Base-by-base conservation (phyloP, 2,888 invertebrate genomes). In the Lysandra bellargus region DNA sequence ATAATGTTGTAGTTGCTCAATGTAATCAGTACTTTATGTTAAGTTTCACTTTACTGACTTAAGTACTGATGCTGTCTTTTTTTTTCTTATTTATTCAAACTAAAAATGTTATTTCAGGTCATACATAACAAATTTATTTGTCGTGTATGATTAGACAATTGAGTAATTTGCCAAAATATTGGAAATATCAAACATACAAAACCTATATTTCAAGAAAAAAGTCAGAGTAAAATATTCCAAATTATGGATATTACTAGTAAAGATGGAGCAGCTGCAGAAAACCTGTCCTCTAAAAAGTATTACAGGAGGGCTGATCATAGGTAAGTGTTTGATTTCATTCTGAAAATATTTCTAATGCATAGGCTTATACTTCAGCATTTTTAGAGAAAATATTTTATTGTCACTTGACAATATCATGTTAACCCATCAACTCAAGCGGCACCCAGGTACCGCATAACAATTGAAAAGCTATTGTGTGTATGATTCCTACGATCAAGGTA, bases 241-340 rank as follows among this genome's bases (percentile, higher is more conserved):
- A 69, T 37, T 69, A 69, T 69, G 69, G 69, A 84, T 74, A 90
- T 92, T 81, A 85, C 83, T 73, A 83, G 84, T 49, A 90, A 88
- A 72, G 89, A 91, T 77, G 88, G 88, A 81, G 80, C 89, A 73
- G 60, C 80, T 7, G 81, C 81, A 78, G 84, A 87, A 84, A 89
- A 86, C 80, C 81, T 84, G 53, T 69, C 85, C 30, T 86, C 88
- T 3, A 93, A 91, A 83, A 94, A 94, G 84, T 94, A 94, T 82
- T 93, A 93, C 81, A 86, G 94, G 12, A 87, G 90, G 79, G 92
- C 91, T 30, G 93, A 93, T 83, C 93, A 93, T 83, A 91, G 94
- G 94, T 93, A 85, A 88, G 90, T 79, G n/a, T 75, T 79, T 75
- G 14, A 12, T 33, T 74, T 40, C 44, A n/a, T 61, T 61, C 4